phyloP scores from a whole-genome alignment of 2,113 vertebrate species.

The Plecotus auritus region DNA sequence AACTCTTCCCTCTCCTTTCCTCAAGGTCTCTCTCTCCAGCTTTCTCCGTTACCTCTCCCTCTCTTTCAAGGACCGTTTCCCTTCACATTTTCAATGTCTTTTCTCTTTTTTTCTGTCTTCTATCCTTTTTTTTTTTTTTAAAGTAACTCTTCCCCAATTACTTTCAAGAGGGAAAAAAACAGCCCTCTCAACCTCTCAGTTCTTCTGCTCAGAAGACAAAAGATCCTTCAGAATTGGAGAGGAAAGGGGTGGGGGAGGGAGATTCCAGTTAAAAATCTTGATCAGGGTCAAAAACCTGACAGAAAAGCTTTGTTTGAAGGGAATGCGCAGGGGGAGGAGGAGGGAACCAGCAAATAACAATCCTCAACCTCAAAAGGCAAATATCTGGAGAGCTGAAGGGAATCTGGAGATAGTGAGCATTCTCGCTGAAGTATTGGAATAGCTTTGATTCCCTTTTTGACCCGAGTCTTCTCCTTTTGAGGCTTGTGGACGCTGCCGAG shows the following conservation, averaged over 20 bases:
- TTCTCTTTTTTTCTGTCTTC: background rate
- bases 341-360: slow-evolving; percentile 1
- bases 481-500: background rate
- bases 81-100: background rate
- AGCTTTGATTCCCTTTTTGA: slow-evolving; percentile 40
- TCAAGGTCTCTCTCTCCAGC: background rate
- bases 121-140: background rate
- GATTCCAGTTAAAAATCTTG: slow-evolving; percentile 67
- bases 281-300: slow-evolving; percentile 70
- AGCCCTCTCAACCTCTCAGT: background rate
- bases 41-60: background rate
- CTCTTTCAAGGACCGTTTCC: background rate
- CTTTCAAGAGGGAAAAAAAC: background rate
- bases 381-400: slow-evolving; percentile 50
- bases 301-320: slow-evolving; percentile 71
- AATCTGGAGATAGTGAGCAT: slow-evolving; percentile 37
- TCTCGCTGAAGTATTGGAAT: slow-evolving; percentile 18
- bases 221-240: slow-evolving; percentile 64
- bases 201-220: slow-evolving; percentile 67
- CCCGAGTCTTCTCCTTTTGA: background rate
- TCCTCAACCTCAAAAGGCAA: slow-evolving; percentile 54
- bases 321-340: slow-evolving; percentile 29
- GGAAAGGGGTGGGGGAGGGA: background rate
- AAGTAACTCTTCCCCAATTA: background rate
- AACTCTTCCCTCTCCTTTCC: background rate